A percentile compares a stretch with the other conserved stretches of the same genome.
Evolutionary conservation across 1,140 invertebrate species (phyloP).

Genomic region (Eubasilissa regina): DNA sequence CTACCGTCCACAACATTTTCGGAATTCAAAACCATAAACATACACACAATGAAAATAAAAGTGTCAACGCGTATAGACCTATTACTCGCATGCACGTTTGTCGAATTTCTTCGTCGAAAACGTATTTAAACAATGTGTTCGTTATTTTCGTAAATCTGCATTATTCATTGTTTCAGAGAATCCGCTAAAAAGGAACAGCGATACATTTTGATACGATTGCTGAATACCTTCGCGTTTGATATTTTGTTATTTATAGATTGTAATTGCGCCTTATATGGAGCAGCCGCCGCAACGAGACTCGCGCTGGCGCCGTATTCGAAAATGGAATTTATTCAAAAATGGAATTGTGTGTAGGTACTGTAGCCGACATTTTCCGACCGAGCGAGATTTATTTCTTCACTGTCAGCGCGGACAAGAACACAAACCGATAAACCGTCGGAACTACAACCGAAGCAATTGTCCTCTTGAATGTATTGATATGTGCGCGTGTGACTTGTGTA

Average conservation of each 20-base stretch:
- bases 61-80: neutral
- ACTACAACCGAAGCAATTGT: too few relatives aligned
- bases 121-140: too few relatives aligned
- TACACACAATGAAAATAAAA: neutral
- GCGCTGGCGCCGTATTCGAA: constrained; percentile 5
- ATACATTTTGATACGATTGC: constrained; percentile 12
- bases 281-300: neutral
- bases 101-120: too few relatives aligned
- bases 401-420: neutral
- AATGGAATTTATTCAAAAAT: constrained; percentile 12
- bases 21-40: too few relatives aligned
- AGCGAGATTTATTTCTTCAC: neutral
- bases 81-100: neutral
- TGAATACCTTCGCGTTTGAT: constrained; percentile 44
- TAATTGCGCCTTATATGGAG: constrained; percentile 34
- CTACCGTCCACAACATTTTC: too few relatives aligned
- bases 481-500: too few relatives aligned
- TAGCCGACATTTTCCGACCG: neutral
- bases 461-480: too few relatives aligned
- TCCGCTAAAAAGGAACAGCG: neutral
- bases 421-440: too few relatives aligned
- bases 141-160: neutral
- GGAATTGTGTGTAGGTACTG: neutral
- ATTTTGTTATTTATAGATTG: constrained; percentile 46
- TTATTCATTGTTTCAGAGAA: constrained; percentile 7